These are phyloP conservation scores for Fissipunctia ypsillon DNA, from an alignment of 2,888 invertebrate genomes.

Conservation along the genomic window DNA sequence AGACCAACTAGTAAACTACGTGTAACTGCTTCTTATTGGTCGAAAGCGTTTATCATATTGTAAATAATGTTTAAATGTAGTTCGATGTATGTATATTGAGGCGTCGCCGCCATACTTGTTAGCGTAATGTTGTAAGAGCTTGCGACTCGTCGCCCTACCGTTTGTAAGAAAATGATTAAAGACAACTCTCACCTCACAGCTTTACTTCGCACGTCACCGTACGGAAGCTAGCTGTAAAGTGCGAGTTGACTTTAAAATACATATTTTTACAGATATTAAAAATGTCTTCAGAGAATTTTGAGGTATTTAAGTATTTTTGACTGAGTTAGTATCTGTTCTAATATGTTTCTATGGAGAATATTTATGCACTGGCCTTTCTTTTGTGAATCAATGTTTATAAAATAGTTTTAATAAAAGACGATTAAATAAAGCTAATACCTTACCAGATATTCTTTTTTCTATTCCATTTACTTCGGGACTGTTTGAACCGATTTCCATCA, in stretches of 20 bases:
- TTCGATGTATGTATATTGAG: slow-evolving; percentile 71
- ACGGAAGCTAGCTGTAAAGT: neutral
- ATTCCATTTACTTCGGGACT: slow-evolving; percentile 11
- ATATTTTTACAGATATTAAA: slow-evolving; percentile 70
- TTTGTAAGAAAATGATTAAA: slow-evolving; percentile 63
- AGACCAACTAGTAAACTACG: slow-evolving; percentile 60
- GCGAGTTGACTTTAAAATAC: slow-evolving; percentile 55
- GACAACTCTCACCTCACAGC: slow-evolving; percentile 29
- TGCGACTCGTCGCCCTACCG: slow-evolving; percentile 70
- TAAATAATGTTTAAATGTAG: slow-evolving; percentile 69
- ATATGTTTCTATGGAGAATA: slow-evolving; percentile 64
- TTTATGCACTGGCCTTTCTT: slow-evolving; percentile 68
- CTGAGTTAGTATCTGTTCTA: slow-evolving; percentile 67
- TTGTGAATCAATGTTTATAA: slow-evolving; percentile 72
- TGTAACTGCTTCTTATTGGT: slow-evolving; percentile 55
- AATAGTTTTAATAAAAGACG: slow-evolving; percentile 67
- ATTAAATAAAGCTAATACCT: slow-evolving; percentile 71
- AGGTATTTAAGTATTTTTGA: slow-evolving; percentile 56
- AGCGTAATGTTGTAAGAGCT: slow-evolving; percentile 71
- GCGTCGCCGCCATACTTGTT: slow-evolving; percentile 60
- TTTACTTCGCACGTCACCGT: neutral
- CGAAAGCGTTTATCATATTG: slow-evolving; percentile 62
- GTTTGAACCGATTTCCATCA: neutral
- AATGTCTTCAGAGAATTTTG: slow-evolving; percentile 56
- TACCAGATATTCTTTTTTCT: slow-evolving; percentile 62